A percentile compares a stretch with the other conserved stretches of the same genome.
phyloP scores from a whole-genome alignment of 2,888 invertebrate species.

The Galeopsomyia nigrocyanea region DNA sequence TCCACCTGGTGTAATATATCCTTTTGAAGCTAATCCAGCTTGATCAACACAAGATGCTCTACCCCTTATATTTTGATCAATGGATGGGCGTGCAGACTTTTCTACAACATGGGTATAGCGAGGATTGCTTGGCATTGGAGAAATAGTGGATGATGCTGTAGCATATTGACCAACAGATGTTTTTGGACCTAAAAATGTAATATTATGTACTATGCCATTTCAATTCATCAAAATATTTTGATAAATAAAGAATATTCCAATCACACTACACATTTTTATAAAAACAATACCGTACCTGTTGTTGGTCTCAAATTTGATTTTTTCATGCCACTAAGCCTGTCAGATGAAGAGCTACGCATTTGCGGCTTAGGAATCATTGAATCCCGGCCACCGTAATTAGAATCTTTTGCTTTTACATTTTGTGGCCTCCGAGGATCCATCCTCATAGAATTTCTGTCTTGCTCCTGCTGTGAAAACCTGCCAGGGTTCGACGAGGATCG shows the following conservation, averaged over 20 bases:
- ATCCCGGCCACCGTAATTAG: constrained; percentile 46
- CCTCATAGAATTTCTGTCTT: constrained; percentile 52
- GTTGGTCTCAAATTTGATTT: constrained; percentile 53
- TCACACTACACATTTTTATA: not conserved
- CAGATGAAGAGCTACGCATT: constrained; percentile 55
- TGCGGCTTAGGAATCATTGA: constrained; percentile 60
- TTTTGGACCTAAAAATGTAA: constrained; percentile 39
- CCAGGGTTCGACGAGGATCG: constrained; percentile 59
- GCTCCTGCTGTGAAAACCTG: constrained; percentile 54
- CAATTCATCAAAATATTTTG: constrained; percentile 2
- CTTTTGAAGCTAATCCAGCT: constrained; percentile 35
- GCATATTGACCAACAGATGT: constrained; percentile 45
- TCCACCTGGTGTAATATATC: constrained; percentile 43
- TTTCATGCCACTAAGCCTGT: constrained; percentile 52
- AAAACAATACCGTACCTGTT: constrained; percentile 50
- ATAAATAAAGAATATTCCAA: not conserved
- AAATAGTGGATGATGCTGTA: constrained; percentile 34
- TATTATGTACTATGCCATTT: constrained; percentile 2
- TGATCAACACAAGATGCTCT: constrained; percentile 38
- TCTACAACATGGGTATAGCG: constrained; percentile 42
- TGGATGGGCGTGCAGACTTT: constrained; percentile 37
- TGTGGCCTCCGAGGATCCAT: constrained; percentile 52
- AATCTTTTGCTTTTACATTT: constrained; percentile 49
- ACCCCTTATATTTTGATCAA: constrained; percentile 31
- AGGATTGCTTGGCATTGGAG: constrained; percentile 41